Evolutionary conservation across 92 coral and sea anemone species (phyloP).

Genomic region (Parazoanthus swiftii): DNA sequence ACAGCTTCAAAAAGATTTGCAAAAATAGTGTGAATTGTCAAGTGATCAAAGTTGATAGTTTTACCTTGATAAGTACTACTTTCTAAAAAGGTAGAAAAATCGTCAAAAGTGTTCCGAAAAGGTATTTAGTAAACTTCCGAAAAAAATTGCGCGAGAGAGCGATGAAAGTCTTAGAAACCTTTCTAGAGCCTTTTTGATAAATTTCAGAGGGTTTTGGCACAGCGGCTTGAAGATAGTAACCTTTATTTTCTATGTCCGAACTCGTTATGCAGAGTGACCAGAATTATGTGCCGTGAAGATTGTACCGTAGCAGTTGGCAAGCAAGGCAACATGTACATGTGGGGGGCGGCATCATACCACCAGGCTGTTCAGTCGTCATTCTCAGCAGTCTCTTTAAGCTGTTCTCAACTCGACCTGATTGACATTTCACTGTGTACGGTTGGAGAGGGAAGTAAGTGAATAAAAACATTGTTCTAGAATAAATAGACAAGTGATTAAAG

Average conservation of each 20-base stretch:
- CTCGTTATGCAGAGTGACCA: conserved; percentile 3
- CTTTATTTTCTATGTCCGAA: neutral
- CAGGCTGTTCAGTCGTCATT: neutral
- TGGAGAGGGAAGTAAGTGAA: neutral
- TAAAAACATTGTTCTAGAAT: neutral
- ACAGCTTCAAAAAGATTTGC: too few species aligned
- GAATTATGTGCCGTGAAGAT: conserved; percentile 30
- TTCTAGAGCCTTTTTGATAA: too few species aligned
- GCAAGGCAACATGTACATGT: conserved; percentile 4
- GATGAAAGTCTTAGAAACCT: too few species aligned
- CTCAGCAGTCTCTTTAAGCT: neutral
- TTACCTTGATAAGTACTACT: too few species aligned
- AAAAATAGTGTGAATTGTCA: too few species aligned
- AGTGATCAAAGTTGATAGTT: too few species aligned
- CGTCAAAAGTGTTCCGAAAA: too few species aligned
- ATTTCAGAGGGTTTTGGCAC: too few species aligned
- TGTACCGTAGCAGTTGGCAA: conserved; percentile 27
- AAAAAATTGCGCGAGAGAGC: too few species aligned
- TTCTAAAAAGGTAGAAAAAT: too few species aligned
- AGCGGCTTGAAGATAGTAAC: too few species aligned
- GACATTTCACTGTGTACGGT: conserved; percentile 21
- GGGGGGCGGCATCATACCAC: conserved; percentile 45
- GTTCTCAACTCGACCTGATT: neutral
- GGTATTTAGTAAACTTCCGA: too few species aligned
- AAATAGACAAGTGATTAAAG: neutral